These are phyloP conservation scores for Notothenia coriiceps DNA, from an alignment of 2,113 vertebrate species.

Conservation along the genomic window DNA sequence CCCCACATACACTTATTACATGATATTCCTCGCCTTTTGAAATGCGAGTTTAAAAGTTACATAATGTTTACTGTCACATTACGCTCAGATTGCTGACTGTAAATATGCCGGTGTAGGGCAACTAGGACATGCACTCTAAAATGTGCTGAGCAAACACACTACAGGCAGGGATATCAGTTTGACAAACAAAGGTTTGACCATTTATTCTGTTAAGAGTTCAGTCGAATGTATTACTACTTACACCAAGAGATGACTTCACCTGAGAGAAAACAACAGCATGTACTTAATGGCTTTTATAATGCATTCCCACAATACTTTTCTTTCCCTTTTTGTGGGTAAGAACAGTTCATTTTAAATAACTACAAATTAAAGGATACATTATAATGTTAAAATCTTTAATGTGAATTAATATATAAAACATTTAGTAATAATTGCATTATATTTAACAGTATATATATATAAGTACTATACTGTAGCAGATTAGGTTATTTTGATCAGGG, in stretches of 20 bases:
- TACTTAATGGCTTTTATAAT: no score
- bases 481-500: no score
- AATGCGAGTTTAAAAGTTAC: conserved; percentile 46
- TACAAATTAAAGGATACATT: no score
- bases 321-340: not conserved
- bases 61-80: conserved; percentile 45
- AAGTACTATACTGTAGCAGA: no score
- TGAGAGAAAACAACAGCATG: not conserved
- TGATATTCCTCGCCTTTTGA: conserved; percentile 12
- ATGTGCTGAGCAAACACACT: conserved; percentile 32
- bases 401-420: not conserved
- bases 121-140: conserved; percentile 1
- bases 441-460: no score
- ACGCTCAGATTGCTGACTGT: conserved; percentile 42
- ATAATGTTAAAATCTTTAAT: not conserved
- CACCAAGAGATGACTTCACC: not conserved
- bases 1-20: not conserved
- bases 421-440: no score
- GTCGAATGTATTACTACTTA: not conserved
- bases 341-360: not conserved
- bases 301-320: no score
- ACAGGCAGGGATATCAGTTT: conserved; percentile 7
- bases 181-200: not conserved
- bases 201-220: not conserved
- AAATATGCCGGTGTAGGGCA: conserved; percentile 36